Evolutionary conservation across 2,888 invertebrate species (phyloP).

Genomic region (Morpho helenor): DNA sequence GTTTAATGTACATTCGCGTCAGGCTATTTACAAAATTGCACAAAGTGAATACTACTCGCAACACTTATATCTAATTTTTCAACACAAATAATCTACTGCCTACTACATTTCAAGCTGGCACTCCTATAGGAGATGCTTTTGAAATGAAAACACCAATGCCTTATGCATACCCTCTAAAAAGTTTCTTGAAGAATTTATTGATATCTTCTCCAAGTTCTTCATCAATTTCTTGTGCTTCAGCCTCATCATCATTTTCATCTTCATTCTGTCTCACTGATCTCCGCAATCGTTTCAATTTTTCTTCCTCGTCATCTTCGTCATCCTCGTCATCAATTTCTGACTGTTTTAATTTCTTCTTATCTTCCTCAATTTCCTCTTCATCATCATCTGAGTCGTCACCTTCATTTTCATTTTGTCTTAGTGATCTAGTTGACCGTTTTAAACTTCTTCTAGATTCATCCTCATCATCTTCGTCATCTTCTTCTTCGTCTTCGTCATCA

Average conservation of each 20-base stretch:
- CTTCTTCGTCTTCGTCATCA: conserved; percentile 20
- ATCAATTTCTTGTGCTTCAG: conserved; percentile 18
- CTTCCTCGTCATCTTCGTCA: conserved; percentile 22
- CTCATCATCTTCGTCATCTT: conserved; percentile 23
- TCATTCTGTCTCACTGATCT: conserved; percentile 16
- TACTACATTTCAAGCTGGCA: conserved; percentile 44
- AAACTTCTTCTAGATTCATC: conserved; percentile 27
- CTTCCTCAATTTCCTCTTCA: conserved; percentile 20
- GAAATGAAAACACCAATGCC: conserved; percentile 33
- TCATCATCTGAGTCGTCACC: conserved; percentile 26
- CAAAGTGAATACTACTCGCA: conserved; percentile 53
- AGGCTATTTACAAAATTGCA: conserved; percentile 74
- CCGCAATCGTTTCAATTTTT: conserved; percentile 18
- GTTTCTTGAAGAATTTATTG: conserved; percentile 40
- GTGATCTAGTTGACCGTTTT: conserved; percentile 19
- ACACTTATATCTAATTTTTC: conserved; percentile 28
- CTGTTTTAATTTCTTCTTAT: conserved; percentile 19
- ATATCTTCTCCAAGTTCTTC: conserved; percentile 20
- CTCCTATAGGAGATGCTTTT: conserved; percentile 45
- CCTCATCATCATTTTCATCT: conserved; percentile 15
- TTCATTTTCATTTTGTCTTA: conserved; percentile 12
- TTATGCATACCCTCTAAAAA: conserved; percentile 44
- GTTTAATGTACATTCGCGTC: conserved; percentile 35
- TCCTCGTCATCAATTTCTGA: conserved; percentile 18
- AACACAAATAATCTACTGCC: conserved; percentile 23